phyloP scores from a whole-genome alignment of 2,113 vertebrate genomes.

The Micronycteris hirsuta region DNA sequence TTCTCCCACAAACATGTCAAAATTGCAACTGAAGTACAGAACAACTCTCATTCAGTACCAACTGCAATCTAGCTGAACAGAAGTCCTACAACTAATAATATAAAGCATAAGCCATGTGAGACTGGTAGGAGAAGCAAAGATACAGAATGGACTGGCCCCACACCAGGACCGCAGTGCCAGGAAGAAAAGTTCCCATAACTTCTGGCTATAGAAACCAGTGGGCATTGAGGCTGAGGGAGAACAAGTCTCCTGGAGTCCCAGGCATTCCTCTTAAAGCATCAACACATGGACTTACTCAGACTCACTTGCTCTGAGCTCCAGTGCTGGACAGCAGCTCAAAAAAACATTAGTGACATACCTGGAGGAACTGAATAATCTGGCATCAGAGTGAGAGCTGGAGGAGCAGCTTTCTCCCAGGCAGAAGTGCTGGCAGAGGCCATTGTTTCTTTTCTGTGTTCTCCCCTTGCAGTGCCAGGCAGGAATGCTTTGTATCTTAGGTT shows the following conservation, averaged over 20 bases:
- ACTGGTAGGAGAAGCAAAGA: not conserved
- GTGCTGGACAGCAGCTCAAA: not conserved
- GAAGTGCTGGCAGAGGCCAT: not conserved
- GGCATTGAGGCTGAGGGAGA: not conserved
- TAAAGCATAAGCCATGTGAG: not conserved
- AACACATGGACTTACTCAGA: not conserved
- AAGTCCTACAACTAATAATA: not conserved
- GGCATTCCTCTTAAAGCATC: not conserved
- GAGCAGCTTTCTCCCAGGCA: not conserved
- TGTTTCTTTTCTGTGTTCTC: not conserved
- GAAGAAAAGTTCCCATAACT: not conserved
- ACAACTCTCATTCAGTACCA: not conserved
- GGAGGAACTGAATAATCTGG: not conserved
- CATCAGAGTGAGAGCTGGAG: not conserved
- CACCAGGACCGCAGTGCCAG: not conserved
- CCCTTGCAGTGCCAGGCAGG: not conserved
- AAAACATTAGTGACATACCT: not conserved
- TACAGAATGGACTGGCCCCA: not conserved
- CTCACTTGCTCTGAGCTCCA: not conserved
- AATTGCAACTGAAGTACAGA: not conserved
- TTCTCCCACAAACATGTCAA: not conserved
- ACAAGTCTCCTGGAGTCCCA: not conserved
- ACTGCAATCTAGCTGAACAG: not conserved
- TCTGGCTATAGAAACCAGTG: not conserved
- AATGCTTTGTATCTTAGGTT: not conserved